Evolutionary conservation across 2,888 invertebrate species (phyloP).

Genomic region (Melitaea athalia): DNA sequence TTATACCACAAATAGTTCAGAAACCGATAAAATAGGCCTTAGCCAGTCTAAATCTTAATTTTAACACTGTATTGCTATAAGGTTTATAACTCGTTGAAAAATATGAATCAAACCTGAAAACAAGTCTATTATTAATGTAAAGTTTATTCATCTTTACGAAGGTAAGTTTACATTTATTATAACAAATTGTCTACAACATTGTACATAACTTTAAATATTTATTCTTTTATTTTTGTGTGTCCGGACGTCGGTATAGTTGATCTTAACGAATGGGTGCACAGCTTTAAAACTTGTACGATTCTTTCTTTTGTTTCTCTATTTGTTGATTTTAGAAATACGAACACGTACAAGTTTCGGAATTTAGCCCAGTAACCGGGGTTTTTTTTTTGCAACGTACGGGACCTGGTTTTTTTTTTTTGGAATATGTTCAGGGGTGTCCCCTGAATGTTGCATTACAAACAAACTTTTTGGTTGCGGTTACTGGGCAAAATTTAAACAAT

Average conservation of each 20-base stretch:
- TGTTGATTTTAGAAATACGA: not conserved
- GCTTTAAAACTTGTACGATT: not conserved
- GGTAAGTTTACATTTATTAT: not conserved
- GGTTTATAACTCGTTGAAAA: not conserved
- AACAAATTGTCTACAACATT: not conserved
- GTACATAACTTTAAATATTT: not conserved
- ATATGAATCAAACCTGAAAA: not conserved
- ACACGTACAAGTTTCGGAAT: too few species aligned
- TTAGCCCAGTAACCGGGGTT: too few species aligned
- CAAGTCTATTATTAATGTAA: not conserved
- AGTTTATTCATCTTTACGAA: not conserved
- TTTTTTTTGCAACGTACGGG: too few species aligned
- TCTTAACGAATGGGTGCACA: constrained; percentile 2
- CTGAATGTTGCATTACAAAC: too few species aligned
- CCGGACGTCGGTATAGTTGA: not conserved
- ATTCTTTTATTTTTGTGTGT: not conserved
- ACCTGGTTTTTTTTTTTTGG: too few species aligned
- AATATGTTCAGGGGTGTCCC: too few species aligned
- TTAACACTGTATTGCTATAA: too few species aligned
- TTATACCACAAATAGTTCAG: too few species aligned
- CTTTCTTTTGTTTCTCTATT: not conserved
- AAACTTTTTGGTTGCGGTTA: too few species aligned
- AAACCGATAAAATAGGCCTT: too few species aligned
- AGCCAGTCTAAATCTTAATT: too few species aligned
- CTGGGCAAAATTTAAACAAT: too few species aligned